phyloP scores from a whole-genome alignment of 2,888 invertebrate species.

The Tetanocera ferruginea region DNA sequence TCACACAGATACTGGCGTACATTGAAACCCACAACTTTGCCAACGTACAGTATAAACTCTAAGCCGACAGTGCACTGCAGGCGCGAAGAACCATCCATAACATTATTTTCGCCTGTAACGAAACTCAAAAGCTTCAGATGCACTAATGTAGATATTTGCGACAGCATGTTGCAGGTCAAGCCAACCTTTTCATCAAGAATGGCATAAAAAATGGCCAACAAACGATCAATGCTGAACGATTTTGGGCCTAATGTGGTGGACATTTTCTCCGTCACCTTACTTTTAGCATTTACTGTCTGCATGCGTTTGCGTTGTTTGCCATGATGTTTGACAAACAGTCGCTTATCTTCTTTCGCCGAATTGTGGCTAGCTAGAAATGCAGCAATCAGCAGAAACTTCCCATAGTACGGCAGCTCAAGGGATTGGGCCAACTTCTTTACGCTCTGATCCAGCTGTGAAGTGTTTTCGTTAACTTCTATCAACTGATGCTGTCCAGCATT shows the following conservation, averaged over 20 bases:
- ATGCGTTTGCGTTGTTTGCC: slow-evolving; percentile 79
- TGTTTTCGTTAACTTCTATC: neutral
- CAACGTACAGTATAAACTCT: slow-evolving; percentile 83
- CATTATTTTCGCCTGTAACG: slow-evolving; percentile 79
- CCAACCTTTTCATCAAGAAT: slow-evolving; percentile 88
- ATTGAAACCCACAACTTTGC: slow-evolving; percentile 83
- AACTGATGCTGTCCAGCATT: neutral
- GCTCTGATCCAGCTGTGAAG: slow-evolving; percentile 53
- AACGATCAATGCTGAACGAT: slow-evolving; percentile 83
- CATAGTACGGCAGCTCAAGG: slow-evolving; percentile 88
- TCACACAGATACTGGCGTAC: slow-evolving; percentile 83
- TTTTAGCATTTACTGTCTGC: slow-evolving; percentile 75
- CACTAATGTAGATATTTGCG: slow-evolving; percentile 89
- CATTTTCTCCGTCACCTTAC: slow-evolving; percentile 73
- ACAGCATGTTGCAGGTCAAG: slow-evolving; percentile 86
- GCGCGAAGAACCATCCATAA: slow-evolving; percentile 81
- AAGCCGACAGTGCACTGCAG: slow-evolving; percentile 88
- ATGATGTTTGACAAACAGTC: slow-evolving; percentile 86
- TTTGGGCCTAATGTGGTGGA: slow-evolving; percentile 86
- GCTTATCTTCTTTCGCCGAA: slow-evolving; percentile 88
- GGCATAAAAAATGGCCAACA: slow-evolving; percentile 90
- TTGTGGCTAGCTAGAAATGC: slow-evolving; percentile 95
- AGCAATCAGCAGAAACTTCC: slow-evolving; percentile 90
- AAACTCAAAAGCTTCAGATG: slow-evolving; percentile 82
- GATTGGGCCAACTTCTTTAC: slow-evolving; percentile 76